A percentile compares a stretch with the other conserved stretches of the same genome.
Conservation (phyloP, 2,888 invertebrate species). For the Scrobipalpa atriplicella region DNA sequence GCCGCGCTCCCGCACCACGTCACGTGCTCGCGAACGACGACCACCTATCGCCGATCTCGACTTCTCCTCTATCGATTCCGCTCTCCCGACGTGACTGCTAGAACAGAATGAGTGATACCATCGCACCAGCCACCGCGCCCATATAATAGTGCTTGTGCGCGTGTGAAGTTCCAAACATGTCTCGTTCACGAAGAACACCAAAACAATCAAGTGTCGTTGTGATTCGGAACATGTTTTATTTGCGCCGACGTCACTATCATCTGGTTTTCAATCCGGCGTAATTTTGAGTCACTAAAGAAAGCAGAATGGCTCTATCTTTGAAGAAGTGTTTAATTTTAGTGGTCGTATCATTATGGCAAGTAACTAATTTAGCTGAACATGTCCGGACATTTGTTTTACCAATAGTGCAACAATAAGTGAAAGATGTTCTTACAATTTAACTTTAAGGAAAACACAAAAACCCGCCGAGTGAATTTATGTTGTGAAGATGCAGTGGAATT, state of each 20-base stretch:
- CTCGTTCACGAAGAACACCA: conserved; percentile 51
- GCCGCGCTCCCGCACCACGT: conserved; percentile 35
- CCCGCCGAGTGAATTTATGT: conserved; percentile 55
- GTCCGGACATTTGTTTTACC: conserved; percentile 61
- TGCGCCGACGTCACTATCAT: conserved; percentile 58
- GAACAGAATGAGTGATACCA: conserved; percentile 59
- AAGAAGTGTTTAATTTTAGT: conserved; percentile 64
- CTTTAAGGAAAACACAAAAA: conserved; percentile 58
- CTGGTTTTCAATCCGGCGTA: conserved; percentile 71
- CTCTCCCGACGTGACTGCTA: conserved; percentile 39
- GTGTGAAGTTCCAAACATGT: conserved; percentile 66
- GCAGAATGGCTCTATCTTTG: conserved; percentile 65
- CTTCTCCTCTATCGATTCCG: conserved; percentile 27
- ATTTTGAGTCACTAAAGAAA: conserved; percentile 40
- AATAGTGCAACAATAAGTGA: conserved; percentile 55
- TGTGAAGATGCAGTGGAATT: conserved; percentile 56
- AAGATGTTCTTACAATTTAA: conserved; percentile 67
- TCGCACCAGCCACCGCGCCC: conserved; percentile 48
- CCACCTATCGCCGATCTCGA: conserved; percentile 29
- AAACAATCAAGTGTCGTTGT: conserved; percentile 54
- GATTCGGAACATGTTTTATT: conserved; percentile 54
- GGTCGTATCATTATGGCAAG: conserved; percentile 65
- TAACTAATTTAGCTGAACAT: conserved; percentile 60
- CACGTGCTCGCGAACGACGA: conserved; percentile 32
- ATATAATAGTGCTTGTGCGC: conserved; percentile 60